Conservation (phyloP, 1,140 invertebrate species). For the Diabrotica virgifera region DNA sequence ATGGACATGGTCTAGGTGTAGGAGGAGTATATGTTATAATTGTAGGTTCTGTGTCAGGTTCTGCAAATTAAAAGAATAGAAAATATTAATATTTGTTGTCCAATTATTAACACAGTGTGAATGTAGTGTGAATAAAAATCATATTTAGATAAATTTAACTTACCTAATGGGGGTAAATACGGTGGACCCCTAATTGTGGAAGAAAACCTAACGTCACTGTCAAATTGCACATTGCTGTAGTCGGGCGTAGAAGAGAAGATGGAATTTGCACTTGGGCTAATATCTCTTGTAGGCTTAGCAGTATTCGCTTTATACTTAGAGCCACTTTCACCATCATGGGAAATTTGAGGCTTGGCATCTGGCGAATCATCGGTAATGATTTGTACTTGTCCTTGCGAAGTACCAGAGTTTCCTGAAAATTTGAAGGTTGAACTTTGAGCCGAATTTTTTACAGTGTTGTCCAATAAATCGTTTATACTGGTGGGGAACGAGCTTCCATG, state of each 20-base stretch:
- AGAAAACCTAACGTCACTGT: constrained; percentile 36
- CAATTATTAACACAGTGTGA: too few relatives aligned
- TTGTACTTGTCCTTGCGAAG: constrained; percentile 31
- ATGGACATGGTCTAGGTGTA: background rate
- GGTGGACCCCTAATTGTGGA: constrained; percentile 41
- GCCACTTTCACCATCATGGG: constrained; percentile 27
- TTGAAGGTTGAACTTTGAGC: constrained; percentile 29
- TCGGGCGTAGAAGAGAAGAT: constrained; percentile 41
- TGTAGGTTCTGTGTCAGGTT: constrained; percentile 4
- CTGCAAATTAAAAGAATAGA: constrained; percentile 7
- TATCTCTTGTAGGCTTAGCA: constrained; percentile 31
- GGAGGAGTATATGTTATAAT: constrained; percentile 14
- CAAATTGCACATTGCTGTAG: constrained; percentile 41
- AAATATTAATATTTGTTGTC: background rate
- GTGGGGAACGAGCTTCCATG: constrained; percentile 22
- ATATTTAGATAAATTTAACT: constrained; percentile 5
- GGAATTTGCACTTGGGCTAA: constrained; percentile 24
- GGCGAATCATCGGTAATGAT: constrained; percentile 10
- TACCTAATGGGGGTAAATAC: constrained; percentile 40
- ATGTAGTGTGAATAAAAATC: too few relatives aligned
- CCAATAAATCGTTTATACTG: constrained; percentile 26
- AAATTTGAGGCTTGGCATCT: constrained; percentile 22
- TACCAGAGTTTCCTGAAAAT: constrained; percentile 29
- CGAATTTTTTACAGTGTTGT: constrained; percentile 35
- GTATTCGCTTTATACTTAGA: constrained; percentile 20